Evolutionary conservation across 1,140 invertebrate species (phyloP).

Genomic region (Bilobella aurantiaca): DNA sequence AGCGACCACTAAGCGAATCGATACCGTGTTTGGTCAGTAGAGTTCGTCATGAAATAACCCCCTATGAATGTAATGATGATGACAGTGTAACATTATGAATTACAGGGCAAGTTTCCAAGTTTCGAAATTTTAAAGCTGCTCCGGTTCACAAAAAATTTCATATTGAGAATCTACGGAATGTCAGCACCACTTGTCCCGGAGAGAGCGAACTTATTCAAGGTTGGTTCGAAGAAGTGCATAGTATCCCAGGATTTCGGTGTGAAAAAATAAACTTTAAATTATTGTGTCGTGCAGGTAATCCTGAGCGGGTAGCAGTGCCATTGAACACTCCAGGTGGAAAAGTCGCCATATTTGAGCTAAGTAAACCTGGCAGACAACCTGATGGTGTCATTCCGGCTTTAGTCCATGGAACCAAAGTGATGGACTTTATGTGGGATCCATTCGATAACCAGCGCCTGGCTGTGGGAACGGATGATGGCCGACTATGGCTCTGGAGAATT

Average conservation of each 20-base stretch:
- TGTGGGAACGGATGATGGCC: conserved; percentile 81
- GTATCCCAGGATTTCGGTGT: too few relatives aligned
- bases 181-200: conserved; percentile 80
- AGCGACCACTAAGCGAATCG: conserved; percentile 65
- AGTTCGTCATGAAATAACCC: too few relatives aligned
- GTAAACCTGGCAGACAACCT: conserved; percentile 61
- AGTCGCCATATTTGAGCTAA: conserved; percentile 74
- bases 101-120: conserved; percentile 79
- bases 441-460: conserved; percentile 67
- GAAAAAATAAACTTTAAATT: neutral
- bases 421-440: conserved; percentile 90
- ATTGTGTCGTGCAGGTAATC: conserved; percentile 56
- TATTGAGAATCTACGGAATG: conserved; percentile 81
- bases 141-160: conserved; percentile 78
- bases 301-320: conserved; percentile 71
- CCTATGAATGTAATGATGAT: too few relatives aligned
- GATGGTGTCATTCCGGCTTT: conserved; percentile 74
- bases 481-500: conserved; percentile 73
- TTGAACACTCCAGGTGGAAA: conserved; percentile 78
- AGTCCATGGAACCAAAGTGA: conserved; percentile 72
- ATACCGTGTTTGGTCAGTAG: conserved; percentile 77
- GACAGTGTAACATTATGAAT: too few relatives aligned
- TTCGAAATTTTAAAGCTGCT: conserved; percentile 80
- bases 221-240: too few relatives aligned
- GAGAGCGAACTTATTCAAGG: conserved; percentile 88